Evolutionary conservation across 2,113 vertebrate species (phyloP), one percentile per base, ranked within the genome.

Genomic region (Melanostigma gelatinosum): DNA sequence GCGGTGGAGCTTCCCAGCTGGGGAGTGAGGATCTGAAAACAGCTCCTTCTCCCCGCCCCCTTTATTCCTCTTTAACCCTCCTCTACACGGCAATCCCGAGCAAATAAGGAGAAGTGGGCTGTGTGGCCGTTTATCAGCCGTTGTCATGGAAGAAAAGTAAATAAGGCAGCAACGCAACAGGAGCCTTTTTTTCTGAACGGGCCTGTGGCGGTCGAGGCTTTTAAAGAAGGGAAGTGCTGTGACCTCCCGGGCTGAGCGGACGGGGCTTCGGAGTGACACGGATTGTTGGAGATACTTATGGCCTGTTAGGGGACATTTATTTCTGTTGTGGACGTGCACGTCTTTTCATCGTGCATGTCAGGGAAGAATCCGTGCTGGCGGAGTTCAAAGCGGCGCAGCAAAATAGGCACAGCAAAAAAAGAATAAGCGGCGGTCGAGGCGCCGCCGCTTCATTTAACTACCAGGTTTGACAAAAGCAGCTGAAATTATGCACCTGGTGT

Each of bases 141-240:
- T 93, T 83, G 90, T 93, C 93, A 92, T 82, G 83, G 88, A 83
- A 73, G 83, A 70, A 86, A 60, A 85, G 85, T 90, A 90, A 93
- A 94, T 87, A 90, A 72, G 61, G 40, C 73, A 74, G 79, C 80
- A 92, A 92, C 83, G 84, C 85, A 72, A 66, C 6, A 77, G 40
- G 57, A 77, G 29, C 50, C 74, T 72, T 90, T 86, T 85, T 64
- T 87, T 88, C 69, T 85, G 61, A 73, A 76, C 64, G 12, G 82
- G 57, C 50, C 13, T 24, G 54, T 9, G 27, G 65, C 29, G 6
- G 52, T 50, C 15, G 72, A 70, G 81, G 75, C 71, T 88, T 92
- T 91, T 54, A 87, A 85, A 92, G 73, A 68, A 16, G 61, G 64
- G 82, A 84, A 86, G 72, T 61, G 74, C 64, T 73, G 65, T 87